These are phyloP conservation scores for Liasis olivaceus DNA, from an alignment of 2,797 vertebrate species.

Conservation along the genomic window DNA sequence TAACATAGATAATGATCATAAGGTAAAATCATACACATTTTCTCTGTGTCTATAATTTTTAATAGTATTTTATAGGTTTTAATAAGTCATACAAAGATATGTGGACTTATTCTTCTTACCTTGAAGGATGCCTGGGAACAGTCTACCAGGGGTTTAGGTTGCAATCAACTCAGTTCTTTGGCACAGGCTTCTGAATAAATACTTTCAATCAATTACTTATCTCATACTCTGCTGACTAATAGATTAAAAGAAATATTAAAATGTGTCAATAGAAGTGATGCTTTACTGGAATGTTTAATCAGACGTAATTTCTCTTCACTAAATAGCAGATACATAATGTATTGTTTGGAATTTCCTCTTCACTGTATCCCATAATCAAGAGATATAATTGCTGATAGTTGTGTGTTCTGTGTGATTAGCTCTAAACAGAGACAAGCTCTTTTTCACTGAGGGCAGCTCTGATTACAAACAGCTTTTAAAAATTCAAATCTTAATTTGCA, in stretches of 20 bases:
- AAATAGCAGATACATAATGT: background rate
- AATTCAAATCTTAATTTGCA: slow-evolving; percentile 20
- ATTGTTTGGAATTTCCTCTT: background rate
- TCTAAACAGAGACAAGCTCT: background rate
- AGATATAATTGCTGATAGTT: background rate
- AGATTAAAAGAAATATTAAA: background rate
- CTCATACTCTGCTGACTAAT: background rate
- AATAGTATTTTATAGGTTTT: background rate
- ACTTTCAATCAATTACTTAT: background rate
- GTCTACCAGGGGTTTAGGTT: background rate
- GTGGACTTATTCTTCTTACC: background rate
- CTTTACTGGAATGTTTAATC: slow-evolving; percentile 17
- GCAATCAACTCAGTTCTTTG: background rate
- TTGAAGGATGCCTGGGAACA: background rate
- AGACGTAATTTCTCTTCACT: background rate
- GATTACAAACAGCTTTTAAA: slow-evolving; percentile 23
- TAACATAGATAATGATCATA: slow-evolving; percentile 1
- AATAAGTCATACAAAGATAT: background rate
- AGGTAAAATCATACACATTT: background rate
- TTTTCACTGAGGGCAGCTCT: slow-evolving; percentile 1
- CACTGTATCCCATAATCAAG: slow-evolving; percentile 3
- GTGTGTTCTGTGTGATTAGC: background rate
- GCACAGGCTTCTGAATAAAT: background rate
- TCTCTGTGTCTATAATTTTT: background rate
- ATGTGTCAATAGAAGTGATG: background rate